Base-by-base conservation (phyloP, 2,113 vertebrate species). In the Megaceryle maxima region DNA sequence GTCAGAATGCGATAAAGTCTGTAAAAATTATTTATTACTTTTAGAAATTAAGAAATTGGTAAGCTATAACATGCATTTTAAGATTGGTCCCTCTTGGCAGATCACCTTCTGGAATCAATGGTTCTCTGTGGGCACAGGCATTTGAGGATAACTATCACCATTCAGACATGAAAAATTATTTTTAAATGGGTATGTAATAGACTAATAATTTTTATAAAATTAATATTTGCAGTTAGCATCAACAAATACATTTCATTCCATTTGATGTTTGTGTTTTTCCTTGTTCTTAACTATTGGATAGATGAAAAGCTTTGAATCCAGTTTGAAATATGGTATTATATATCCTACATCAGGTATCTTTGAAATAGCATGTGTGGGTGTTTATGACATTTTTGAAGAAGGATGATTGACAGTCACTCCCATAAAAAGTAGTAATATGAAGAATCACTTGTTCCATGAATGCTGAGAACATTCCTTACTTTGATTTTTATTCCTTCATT, bases 231-330 rank as follows among this genome's bases (percentile, higher is more conserved):
- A 73, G 62, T 73, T 94, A 85, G 9, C 80, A 96, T 91, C 94
- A 94, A 97, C 92, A 97, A 97, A 97, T 90, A 87, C 29, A 93
- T 94, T 96, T 94, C 76, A 83, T 92, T 96, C 90, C 92, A 57
- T 95, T 94, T 93, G 19, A 77, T 96, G 96, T 97, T 96, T 96
- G 92, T 97, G 87, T 96, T 95, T 97, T 97, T 94, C 77, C 94
- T 92, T 66, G 37, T 87, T 97, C 94, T 92, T 97, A 97, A 97
- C 96, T 97, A 96, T 96, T 96, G 94, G 96, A 96, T 96, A 96
- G 88, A 96, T 97, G 81, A 97, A 96, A 94, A 97, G 96, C 95
- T 97, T 96, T 97, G 96, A 97, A 97, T 96, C 74, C 70, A 73
- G 59, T 86, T 92, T 95, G 92, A 97, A 97, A 96, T 97, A 97